Conservation (phyloP, 2,797 vertebrate species). For the Cossypha polioptera region DNA sequence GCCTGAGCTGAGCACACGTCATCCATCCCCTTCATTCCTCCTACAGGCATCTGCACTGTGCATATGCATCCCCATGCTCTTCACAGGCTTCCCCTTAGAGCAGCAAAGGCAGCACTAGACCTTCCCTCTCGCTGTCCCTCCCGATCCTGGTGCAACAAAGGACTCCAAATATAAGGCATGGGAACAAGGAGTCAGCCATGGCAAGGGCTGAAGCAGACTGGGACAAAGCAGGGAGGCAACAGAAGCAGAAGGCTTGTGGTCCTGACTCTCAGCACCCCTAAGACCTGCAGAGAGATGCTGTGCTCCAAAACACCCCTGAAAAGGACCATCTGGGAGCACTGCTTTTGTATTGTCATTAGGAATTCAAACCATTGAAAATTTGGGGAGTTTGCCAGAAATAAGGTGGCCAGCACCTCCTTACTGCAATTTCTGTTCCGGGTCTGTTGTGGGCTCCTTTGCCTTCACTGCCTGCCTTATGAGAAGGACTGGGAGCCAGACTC, state of each 20-base stretch:
- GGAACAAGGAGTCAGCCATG: accelerated
- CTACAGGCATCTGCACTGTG: slow-evolving; percentile 4
- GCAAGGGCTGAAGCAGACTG: too few relatives aligned
- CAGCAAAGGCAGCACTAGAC: not conserved
- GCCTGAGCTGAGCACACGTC: not conserved
- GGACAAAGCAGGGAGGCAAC: not conserved
- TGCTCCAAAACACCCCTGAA: accelerated
- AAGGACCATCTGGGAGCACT: not conserved
- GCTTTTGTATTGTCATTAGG: not conserved
- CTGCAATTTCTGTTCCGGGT: not conserved
- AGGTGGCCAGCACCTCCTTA: not conserved
- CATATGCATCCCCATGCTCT: not conserved
- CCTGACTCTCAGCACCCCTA: not conserved
- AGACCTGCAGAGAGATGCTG: not conserved
- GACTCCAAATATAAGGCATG: accelerated
- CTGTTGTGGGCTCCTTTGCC: not conserved
- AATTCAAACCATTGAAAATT: not conserved
- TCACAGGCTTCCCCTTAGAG: not conserved
- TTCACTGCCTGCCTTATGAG: accelerated
- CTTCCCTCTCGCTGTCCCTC: not conserved
- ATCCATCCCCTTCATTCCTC: slow-evolving; percentile 6
- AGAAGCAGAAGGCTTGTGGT: not conserved
- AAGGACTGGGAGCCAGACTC: accelerated
- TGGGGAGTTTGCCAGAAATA: not conserved
- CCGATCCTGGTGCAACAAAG: not conserved